phyloP scores from a whole-genome alignment of 2,797 vertebrate species.

The Clarias pachynema region DNA sequence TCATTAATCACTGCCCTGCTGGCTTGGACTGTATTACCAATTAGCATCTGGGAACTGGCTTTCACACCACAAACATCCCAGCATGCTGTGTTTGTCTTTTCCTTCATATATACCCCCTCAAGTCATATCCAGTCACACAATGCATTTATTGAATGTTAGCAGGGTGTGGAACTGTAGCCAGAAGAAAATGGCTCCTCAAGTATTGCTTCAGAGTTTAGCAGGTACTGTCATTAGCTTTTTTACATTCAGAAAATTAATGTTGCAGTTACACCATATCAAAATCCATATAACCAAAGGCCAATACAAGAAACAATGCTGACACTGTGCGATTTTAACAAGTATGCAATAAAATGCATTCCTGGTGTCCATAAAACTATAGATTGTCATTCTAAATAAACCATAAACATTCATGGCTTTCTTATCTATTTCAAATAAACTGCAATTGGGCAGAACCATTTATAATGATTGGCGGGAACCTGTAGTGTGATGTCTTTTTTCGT shows the following conservation, averaged over 20 bases:
- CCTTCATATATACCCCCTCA: constrained; percentile 41
- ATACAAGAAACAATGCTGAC: constrained; percentile 27
- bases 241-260: constrained; percentile 48
- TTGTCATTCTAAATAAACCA: constrained; percentile 66
- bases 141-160: constrained; percentile 48
- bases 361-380: constrained; percentile 70
- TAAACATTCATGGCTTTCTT: constrained; percentile 73
- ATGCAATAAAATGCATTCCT: constrained; percentile 56
- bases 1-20: constrained; percentile 57
- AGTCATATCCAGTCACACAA: constrained; percentile 33
- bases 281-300: constrained; percentile 24
- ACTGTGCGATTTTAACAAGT: constrained; percentile 64
- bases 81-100: constrained; percentile 51
- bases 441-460: constrained; percentile 67
- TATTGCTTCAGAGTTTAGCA: constrained; percentile 12
- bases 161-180: neutral
- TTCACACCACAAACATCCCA: constrained; percentile 53
- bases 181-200: constrained; percentile 3
- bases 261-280: constrained; percentile 31
- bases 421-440: constrained; percentile 67
- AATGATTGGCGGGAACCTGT: constrained; percentile 43
- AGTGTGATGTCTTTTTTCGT: constrained; percentile 43
- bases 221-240: constrained; percentile 15
- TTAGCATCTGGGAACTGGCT: constrained; percentile 56
- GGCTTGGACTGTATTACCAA: constrained; percentile 54